Percentiles rank a stretch among this genome's conserved stretches.
These are phyloP conservation scores for Elegia similella DNA, from an alignment of 2,888 invertebrate genomes.

Conservation along the genomic window DNA sequence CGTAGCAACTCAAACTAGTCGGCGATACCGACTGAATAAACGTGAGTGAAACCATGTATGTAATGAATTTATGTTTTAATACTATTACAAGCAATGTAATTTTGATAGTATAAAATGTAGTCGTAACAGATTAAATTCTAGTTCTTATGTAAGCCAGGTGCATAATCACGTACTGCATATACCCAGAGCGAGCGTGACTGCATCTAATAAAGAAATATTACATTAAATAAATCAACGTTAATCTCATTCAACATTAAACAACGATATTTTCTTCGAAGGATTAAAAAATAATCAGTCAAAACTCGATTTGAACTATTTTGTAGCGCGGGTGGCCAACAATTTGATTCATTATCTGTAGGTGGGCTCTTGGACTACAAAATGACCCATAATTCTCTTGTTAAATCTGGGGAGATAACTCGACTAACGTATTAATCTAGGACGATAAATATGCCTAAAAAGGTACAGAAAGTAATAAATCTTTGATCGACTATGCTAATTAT, in stretches of 20 bases:
- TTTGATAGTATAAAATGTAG: no score
- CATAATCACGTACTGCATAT: background rate
- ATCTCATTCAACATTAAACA: constrained; percentile 37
- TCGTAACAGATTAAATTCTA: no score
- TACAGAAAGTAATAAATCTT: constrained; percentile 38
- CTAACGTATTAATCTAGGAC: constrained; percentile 67
- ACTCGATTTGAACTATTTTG: constrained; percentile 44
- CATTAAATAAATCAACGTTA: constrained; percentile 42
- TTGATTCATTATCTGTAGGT: constrained; percentile 72
- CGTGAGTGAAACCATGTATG: no score
- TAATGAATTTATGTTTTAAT: no score
- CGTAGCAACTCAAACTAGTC: no score
- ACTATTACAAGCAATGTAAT: no score
- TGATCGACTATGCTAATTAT: constrained; percentile 32
- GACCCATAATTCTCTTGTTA: constrained; percentile 76
- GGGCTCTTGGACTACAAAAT: constrained; percentile 67
- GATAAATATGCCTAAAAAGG: constrained; percentile 56
- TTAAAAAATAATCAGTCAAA: constrained; percentile 54
- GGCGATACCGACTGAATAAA: no score
- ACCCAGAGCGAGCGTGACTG: constrained; percentile 42
- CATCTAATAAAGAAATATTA: constrained; percentile 46
- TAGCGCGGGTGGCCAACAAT: constrained; percentile 67
- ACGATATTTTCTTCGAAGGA: constrained; percentile 38
- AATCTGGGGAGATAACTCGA: constrained; percentile 53
- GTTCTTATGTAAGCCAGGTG: no score